A percentile compares a stretch with the other conserved stretches of the same genome.
Conservation (phyloP, 2,797 vertebrate species). For the Euthynnus affinis region DNA sequence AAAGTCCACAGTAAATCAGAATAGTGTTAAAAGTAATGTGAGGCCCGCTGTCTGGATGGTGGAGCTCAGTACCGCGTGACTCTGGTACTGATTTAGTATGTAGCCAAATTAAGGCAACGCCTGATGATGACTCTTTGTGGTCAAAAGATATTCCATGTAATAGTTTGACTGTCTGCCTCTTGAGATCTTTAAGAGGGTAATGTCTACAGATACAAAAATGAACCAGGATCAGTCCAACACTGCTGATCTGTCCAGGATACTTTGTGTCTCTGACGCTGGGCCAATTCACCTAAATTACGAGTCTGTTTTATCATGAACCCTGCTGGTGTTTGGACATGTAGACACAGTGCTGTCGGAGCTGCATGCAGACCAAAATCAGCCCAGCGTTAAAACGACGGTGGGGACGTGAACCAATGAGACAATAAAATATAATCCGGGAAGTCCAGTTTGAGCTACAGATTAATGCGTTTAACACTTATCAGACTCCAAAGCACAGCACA, state of each 20-base stretch:
- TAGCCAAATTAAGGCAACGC: slow-evolving; percentile 12
- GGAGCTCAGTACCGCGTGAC: slow-evolving; percentile 13
- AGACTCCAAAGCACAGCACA: no score
- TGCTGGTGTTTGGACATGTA: background rate
- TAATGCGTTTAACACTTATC: no score
- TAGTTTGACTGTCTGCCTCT: background rate
- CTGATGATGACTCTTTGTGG: slow-evolving; percentile 7
- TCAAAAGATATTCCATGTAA: slow-evolving; percentile 11
- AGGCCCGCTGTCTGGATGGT: slow-evolving; percentile 33
- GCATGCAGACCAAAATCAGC: no score
- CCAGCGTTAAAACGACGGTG: no score
- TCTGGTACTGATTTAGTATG: slow-evolving; percentile 36
- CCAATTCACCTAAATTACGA: background rate
- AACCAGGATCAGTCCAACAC: background rate
- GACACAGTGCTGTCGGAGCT: background rate
- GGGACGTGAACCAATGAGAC: no score
- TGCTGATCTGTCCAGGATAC: background rate
- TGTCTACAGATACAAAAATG: background rate
- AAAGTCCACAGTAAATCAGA: slow-evolving; percentile 67
- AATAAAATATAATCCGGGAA: no score
- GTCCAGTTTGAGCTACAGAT: no score
- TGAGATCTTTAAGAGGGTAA: background rate
- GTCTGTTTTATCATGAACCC: background rate
- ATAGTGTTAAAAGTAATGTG: slow-evolving; percentile 48
- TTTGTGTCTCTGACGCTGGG: background rate